Conservation (phyloP, 1,140 invertebrate species). For the Drosophila persimilis region DNA sequence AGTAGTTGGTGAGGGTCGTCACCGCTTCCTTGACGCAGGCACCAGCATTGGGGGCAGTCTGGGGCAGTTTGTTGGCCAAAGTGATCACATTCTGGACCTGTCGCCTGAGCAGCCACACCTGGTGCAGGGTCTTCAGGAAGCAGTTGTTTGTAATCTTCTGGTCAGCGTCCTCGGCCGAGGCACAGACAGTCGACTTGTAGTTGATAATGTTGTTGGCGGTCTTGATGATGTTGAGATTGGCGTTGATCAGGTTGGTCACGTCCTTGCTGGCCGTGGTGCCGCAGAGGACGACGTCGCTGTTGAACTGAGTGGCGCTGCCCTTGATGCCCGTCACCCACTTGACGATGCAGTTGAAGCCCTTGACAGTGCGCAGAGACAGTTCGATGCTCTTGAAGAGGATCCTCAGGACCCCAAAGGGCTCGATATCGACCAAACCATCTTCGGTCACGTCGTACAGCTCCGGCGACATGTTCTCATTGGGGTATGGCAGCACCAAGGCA, state of each 20-base stretch:
- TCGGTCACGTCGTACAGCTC: conserved; percentile 17
- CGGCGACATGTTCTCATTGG: conserved; percentile 10
- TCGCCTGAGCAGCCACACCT: conserved; percentile 27
- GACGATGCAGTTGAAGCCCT: conserved; percentile 64
- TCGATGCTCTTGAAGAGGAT: conserved; percentile 20
- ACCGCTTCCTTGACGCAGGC: conserved; percentile 45
- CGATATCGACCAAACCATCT: conserved; percentile 17
- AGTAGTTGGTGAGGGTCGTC: conserved; percentile 44
- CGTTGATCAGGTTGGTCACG: conserved; percentile 59
- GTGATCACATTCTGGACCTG: conserved; percentile 26
- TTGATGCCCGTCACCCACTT: conserved; percentile 62
- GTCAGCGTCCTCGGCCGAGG: conserved; percentile 7
- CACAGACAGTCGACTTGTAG: conserved; percentile 40
- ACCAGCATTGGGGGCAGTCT: conserved; percentile 53
- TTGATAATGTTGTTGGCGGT: conserved; percentile 46
- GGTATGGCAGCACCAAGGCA: conserved; percentile 19
- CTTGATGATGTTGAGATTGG: conserved; percentile 46
- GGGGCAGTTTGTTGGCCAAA: conserved; percentile 50
- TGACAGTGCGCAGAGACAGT: conserved; percentile 36
- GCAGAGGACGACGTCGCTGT: conserved; percentile 31
- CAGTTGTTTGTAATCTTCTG: conserved; percentile 35
- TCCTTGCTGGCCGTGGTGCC: conserved; percentile 51
- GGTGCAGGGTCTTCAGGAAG: conserved; percentile 12
- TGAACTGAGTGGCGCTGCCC: conserved; percentile 49
- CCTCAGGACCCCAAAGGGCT: conserved; percentile 5